Conservation (phyloP, 2,113 vertebrate genomes). For the Caranx ignobilis region DNA sequence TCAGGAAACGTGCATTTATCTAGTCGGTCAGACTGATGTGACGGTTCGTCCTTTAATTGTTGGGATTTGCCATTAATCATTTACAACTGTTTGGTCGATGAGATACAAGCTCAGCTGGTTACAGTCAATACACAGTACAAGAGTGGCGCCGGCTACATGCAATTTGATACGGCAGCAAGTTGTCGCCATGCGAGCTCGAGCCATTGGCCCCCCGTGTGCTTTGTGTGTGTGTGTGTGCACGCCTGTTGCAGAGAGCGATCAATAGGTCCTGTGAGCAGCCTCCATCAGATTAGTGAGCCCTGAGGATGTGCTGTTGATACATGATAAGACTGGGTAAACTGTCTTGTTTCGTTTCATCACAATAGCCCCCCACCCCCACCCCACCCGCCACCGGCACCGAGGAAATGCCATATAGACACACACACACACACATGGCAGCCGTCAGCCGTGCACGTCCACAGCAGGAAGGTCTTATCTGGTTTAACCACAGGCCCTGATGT, state of each 20-base stretch:
- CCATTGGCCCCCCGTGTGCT: not conserved
- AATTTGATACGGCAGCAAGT: not conserved
- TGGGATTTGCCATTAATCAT: slow-evolving; percentile 29
- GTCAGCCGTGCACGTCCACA: slow-evolving; percentile 16
- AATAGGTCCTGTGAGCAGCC: slow-evolving; percentile 7
- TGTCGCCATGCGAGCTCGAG: not conserved
- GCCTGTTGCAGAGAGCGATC: not conserved
- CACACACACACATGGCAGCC: no score
- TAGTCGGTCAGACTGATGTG: slow-evolving; percentile 40
- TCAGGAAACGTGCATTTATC: slow-evolving; percentile 56
- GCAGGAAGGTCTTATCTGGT: slow-evolving; percentile 53
- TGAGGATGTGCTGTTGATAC: slow-evolving; percentile 39
- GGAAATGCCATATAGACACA: slow-evolving; percentile 7
- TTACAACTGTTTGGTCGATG: slow-evolving; percentile 1
- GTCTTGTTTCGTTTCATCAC: slow-evolving; percentile 34
- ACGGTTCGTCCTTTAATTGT: not conserved
- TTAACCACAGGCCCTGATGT: not conserved
- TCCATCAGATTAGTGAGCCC: slow-evolving; percentile 42
- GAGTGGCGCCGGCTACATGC: not conserved
- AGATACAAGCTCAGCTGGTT: slow-evolving; percentile 3
- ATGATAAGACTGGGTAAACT: slow-evolving; percentile 38
- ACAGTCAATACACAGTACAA: not conserved
- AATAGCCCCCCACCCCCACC: not conserved
- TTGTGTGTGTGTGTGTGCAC: not conserved
- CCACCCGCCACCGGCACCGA: not conserved